Conservation (phyloP, 2,113 vertebrate species). For the Halcyon senegalensis region DNA sequence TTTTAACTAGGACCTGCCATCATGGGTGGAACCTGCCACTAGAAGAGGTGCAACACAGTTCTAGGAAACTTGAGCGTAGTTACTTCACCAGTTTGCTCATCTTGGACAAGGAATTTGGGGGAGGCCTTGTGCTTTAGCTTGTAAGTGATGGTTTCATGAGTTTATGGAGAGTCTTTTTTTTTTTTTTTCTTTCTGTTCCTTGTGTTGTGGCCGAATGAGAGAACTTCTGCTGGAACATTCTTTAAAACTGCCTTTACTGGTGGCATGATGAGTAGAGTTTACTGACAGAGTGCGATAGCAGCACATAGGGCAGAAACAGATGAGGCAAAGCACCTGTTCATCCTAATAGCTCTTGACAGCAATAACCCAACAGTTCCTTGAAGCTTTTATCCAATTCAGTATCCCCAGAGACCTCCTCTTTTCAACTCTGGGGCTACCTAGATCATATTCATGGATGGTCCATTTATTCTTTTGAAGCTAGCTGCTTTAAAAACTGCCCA, state of each 20-base stretch:
- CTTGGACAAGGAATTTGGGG: not conserved
- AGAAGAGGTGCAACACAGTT: not conserved
- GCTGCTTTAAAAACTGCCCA: not conserved
- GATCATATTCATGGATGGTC: not conserved
- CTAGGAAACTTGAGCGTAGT: not conserved
- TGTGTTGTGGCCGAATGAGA: not conserved
- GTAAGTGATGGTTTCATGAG: not conserved
- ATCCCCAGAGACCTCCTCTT: not conserved
- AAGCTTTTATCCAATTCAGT: not conserved
- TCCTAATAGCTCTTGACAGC: not conserved
- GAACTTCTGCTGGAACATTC: not conserved
- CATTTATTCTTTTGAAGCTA: not conserved
- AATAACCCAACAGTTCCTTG: not conserved
- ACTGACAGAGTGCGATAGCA: not conserved
- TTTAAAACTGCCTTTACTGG: not conserved
- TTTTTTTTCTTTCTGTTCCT: not conserved
- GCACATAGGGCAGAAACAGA: rapidly evolving
- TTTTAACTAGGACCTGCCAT: not conserved
- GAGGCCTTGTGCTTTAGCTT: not conserved
- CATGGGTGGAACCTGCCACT: not conserved
- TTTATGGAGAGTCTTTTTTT: not conserved
- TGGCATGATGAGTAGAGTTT: not conserved
- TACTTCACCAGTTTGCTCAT: not conserved
- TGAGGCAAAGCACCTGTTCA: not conserved
- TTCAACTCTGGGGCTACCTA: not conserved